A percentile compares a stretch with the other conserved stretches of the same genome.
These are phyloP conservation scores for Drosophila ogumai DNA, from an alignment of 1,140 invertebrate genomes.

Conservation along the genomic window DNA sequence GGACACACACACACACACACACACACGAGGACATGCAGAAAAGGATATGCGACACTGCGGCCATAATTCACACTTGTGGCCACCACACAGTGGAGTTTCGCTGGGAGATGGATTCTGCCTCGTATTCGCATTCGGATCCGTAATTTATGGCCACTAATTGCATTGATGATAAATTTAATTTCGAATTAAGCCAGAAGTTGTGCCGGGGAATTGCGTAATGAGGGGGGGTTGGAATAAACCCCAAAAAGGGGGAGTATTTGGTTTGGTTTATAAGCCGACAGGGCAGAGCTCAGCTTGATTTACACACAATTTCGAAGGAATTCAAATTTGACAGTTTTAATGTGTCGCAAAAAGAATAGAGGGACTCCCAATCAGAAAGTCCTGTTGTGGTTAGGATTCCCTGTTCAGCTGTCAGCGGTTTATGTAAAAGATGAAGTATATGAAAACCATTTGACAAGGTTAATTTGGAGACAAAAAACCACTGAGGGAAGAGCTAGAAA, in stretches of 20 bases:
- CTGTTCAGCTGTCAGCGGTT: slow-evolving; percentile 62
- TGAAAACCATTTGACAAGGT: slow-evolving; percentile 6
- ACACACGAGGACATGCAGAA: slow-evolving; percentile 23
- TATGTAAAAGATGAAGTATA: background rate
- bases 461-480: background rate
- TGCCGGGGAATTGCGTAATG: slow-evolving; percentile 8
- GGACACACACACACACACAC: slow-evolving; percentile 45
- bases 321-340: slow-evolving; percentile 20
- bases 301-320: slow-evolving; percentile 47
- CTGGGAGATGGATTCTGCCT: slow-evolving; percentile 11
- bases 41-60: slow-evolving; percentile 56
- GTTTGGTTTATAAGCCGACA: slow-evolving; percentile 37
- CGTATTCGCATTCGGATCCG: slow-evolving; percentile 13
- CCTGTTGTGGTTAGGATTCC: slow-evolving; percentile 18
- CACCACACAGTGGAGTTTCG: slow-evolving; percentile 39
- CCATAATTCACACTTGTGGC: slow-evolving; percentile 81
- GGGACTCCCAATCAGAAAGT: background rate
- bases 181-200: slow-evolving; percentile 65
- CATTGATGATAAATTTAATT: slow-evolving; percentile 79
- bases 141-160: slow-evolving; percentile 81
- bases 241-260: background rate
- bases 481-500: slow-evolving; percentile 33
- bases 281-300: slow-evolving; percentile 65
- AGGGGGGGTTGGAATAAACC: slow-evolving; percentile 1
- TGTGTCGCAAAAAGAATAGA: background rate